Base-by-base conservation (phyloP, 2,113 vertebrate genomes). In the Globicephala melas region DNA sequence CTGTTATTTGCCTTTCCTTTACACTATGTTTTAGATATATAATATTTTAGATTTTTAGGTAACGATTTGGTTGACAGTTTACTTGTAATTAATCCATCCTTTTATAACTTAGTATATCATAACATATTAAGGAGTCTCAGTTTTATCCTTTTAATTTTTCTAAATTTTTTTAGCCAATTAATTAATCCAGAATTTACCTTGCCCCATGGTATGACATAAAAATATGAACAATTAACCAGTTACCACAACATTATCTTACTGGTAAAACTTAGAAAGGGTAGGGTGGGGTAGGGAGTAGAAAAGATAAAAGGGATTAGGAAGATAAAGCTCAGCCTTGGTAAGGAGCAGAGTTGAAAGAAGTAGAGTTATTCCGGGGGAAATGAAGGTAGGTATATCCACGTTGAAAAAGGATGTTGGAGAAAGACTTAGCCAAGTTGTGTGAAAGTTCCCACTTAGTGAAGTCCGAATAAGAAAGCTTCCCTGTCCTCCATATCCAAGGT, bases 1-100 rank as follows among this genome's bases (percentile, higher is more conserved):
- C 31, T 95, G 28, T 87, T 77, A 83, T 87, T 96, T 94, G 68
- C 20, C 63, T 94, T 95, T 94, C 63, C 92, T 68, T 87, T 65
- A 76, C 0, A 84, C n/a, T 82, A 2, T 55, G 25, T 67, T 91
- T 90, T 81, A 91, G 62, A 53, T 83, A 55, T 55, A 67, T 17
- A 73, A 23, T 50, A 12, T 53, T 92, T 87, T 90, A 88, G 67
- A 33, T 77, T 70, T 95, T 84, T 20, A 28, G 23, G 6, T 12
- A 71, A 36, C 38, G 5, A 36, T 83, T 84, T 67, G 92, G 12
- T 63, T 81, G n/a, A 70, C 84, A 31, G 70, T 96, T 89, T 87
- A 67, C 44, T 77, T 94, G 28, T n/a, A 60, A 36, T 44, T 36
- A 33, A 93, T 44, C 33, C 12, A 71, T 79, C 5, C 25, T 94